Evolutionary conservation across 2,888 invertebrate species (phyloP), one percentile per base, ranked within the genome.

Genomic region (Esperia sulphurella): DNA sequence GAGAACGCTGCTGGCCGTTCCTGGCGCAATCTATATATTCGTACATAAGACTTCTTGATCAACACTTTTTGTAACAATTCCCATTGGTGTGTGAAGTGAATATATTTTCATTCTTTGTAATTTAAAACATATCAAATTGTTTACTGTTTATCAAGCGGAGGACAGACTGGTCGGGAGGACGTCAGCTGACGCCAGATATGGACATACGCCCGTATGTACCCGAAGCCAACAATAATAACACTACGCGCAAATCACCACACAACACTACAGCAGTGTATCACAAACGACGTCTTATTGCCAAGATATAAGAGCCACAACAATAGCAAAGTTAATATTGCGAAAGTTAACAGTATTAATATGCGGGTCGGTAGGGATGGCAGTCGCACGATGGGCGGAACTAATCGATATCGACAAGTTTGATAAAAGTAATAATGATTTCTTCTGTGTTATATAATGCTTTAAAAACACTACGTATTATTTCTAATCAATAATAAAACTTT

Each of bases 271-370:
- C 45, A 30, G 39, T 9, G n/a, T 14, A 41, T 40, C 12, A 35
- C 45, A 74, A 60, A 62, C 52, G 51, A 43, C 14, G 50, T 56
- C 63, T 54, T 76, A 71, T 54, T 58, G 43, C 57, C 31, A 46
- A 9, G 53, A 35, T 42, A 63, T 71, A 76, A 62, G 63, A 53
- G 46, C 61, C 53, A 63, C 44, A 54, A 55, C 48, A 55, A 50
- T 45, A 53, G 65, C 65, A 64, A 48, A 54, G 48, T 43, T 54
- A 63, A 55, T 57, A 58, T 66, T 71, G 63, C 50, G 52, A 54
- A 54, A 59, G 63, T 59, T 74, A 72, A 72, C 68, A 65, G 65
- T 69, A 75, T 71, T 71, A 75, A 71, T 65, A 79, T 77, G 74
- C 76, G 78, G 77, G 72, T 56, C 55, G 43, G 44, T 71, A 77